phyloP scores from a whole-genome alignment of 2,113 vertebrate species.

The Nyctibius bracteatus region DNA sequence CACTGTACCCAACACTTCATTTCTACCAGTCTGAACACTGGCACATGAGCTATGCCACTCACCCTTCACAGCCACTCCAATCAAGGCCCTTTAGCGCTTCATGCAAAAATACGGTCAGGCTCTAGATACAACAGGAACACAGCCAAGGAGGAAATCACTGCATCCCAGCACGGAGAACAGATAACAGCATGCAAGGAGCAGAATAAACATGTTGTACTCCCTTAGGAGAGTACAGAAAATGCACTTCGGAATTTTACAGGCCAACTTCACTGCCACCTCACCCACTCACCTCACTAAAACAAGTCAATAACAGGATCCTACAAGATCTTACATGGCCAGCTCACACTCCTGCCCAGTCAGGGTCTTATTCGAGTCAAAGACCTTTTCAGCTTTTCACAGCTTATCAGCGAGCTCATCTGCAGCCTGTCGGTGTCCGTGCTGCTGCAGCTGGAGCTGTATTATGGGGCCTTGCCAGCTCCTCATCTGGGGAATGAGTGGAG shows the following conservation, averaged over 20 bases:
- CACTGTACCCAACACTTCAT: background rate
- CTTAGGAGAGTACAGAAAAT: background rate
- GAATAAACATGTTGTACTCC: background rate
- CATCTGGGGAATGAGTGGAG: background rate
- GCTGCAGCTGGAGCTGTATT: background rate
- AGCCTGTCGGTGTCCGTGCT: background rate
- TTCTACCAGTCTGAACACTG: background rate
- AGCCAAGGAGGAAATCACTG: background rate
- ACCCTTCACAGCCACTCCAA: background rate
- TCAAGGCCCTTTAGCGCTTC: background rate
- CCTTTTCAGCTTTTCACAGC: background rate
- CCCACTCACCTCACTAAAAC: background rate
- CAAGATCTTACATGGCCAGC: background rate
- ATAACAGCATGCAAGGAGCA: background rate
- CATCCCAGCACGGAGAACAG: background rate
- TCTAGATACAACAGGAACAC: background rate
- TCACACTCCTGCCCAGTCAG: background rate
- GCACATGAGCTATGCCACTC: background rate
- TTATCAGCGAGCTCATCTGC: background rate
- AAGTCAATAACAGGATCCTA: background rate
- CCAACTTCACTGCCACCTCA: background rate
- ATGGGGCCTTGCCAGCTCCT: background rate
- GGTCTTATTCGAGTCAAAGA: background rate
- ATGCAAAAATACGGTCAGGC: background rate
- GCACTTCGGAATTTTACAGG: background rate